Evolutionary conservation across 2,888 invertebrate species (phyloP).

Genomic region (Subacronicta megacephala): DNA sequence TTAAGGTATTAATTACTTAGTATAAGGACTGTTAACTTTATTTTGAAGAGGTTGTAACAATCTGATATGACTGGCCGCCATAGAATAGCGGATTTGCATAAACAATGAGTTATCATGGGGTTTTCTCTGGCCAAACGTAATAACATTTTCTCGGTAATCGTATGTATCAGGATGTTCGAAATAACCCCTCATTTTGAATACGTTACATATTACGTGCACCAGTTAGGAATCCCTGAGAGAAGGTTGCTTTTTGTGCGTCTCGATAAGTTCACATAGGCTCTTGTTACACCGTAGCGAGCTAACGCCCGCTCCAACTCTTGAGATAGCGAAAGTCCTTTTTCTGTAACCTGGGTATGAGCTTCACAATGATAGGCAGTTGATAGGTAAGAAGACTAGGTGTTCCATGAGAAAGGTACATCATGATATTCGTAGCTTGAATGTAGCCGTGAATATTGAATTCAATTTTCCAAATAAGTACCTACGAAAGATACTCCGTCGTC

Average conservation of each 20-base stretch:
- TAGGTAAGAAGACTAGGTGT: no score
- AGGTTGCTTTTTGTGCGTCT: slow-evolving; percentile 66
- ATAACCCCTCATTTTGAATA: slow-evolving; percentile 69
- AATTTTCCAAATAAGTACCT: no score
- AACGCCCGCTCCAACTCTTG: no score
- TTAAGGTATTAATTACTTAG: no score
- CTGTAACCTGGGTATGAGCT: no score
- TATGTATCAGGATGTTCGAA: slow-evolving; percentile 78
- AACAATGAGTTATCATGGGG: slow-evolving; percentile 73
- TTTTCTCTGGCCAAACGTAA: slow-evolving; percentile 72
- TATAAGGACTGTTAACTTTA: slow-evolving; percentile 30
- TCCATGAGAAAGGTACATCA: no score
- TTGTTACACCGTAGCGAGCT: slow-evolving; percentile 64
- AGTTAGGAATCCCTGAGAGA: slow-evolving; percentile 75
- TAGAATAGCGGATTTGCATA: slow-evolving; percentile 75
- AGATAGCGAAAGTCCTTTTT: no score
- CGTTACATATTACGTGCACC: slow-evolving; percentile 60
- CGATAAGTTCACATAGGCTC: slow-evolving; percentile 51
- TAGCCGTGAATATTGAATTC: no score
- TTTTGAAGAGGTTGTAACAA: slow-evolving; percentile 48
- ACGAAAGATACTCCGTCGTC: no score
- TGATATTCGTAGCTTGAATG: no score
- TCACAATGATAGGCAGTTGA: no score
- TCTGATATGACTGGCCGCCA: slow-evolving; percentile 66
- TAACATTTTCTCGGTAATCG: slow-evolving; percentile 75